These are phyloP conservation scores for Struthidea cinerea DNA, from an alignment of 2,113 vertebrate genomes.

Conservation along the genomic window DNA sequence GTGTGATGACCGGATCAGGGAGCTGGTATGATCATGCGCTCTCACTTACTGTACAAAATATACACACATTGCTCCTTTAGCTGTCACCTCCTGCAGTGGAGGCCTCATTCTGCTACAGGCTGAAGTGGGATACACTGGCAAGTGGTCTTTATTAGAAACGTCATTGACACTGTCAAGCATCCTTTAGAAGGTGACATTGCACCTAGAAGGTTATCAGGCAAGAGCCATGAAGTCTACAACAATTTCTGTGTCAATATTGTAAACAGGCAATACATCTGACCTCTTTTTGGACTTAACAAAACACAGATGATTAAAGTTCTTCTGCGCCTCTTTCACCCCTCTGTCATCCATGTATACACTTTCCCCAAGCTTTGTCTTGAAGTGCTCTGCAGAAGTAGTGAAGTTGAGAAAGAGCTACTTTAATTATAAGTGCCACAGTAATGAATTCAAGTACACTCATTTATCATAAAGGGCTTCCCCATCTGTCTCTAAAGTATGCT, in stretches of 20 bases:
- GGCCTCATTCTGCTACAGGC: neutral
- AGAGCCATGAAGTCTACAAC: slow-evolving; percentile 63
- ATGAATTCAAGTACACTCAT: slow-evolving; percentile 79
- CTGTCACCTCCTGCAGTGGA: neutral
- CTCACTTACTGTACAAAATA: neutral
- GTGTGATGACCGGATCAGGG: neutral
- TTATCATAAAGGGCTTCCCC: slow-evolving; percentile 77
- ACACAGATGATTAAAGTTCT: slow-evolving; percentile 34
- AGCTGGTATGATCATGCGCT: neutral
- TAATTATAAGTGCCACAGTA: slow-evolving; percentile 75
- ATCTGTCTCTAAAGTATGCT: slow-evolving; percentile 80
- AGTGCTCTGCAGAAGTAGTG: slow-evolving; percentile 47
- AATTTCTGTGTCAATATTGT: slow-evolving; percentile 53
- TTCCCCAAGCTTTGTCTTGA: slow-evolving; percentile 42
- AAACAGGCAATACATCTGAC: slow-evolving; percentile 62
- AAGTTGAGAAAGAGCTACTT: slow-evolving; percentile 73
- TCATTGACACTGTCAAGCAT: slow-evolving; percentile 20
- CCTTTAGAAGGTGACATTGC: slow-evolving; percentile 42
- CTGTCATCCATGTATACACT: neutral
- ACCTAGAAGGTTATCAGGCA: slow-evolving; percentile 56
- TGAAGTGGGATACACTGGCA: neutral
- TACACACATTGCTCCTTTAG: neutral
- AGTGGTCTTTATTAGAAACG: slow-evolving; percentile 54
- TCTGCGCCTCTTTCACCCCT: neutral
- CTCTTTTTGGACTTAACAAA: slow-evolving; percentile 51